These are phyloP conservation scores for Anniella stebbinsi DNA, from an alignment of 2,797 vertebrate genomes.

Conservation along the genomic window DNA sequence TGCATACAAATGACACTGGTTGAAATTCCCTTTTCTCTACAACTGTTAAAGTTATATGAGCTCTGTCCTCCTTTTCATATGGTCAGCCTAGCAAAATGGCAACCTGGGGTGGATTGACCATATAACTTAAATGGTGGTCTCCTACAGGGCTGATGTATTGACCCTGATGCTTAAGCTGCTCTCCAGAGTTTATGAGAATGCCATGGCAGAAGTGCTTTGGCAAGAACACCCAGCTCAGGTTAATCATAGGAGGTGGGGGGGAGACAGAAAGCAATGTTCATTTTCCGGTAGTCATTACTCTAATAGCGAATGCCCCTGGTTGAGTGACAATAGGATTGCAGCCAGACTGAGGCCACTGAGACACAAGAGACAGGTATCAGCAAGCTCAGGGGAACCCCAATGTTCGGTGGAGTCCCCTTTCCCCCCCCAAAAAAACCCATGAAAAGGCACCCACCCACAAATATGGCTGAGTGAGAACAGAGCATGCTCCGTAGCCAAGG, in stretches of 20 bases:
- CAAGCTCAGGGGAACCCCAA: background rate
- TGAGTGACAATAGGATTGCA: background rate
- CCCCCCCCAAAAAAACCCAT: background rate
- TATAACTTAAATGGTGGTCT: background rate
- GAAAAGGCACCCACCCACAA: no score
- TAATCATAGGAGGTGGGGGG: background rate
- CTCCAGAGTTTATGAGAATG: background rate
- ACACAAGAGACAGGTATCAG: background rate
- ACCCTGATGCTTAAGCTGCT: background rate
- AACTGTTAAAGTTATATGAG: no score
- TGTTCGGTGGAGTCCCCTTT: no score
- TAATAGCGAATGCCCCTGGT: background rate
- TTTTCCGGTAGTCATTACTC: background rate
- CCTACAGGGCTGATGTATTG: background rate
- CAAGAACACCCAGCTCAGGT: background rate
- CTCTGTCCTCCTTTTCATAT: no score
- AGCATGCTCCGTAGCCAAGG: background rate
- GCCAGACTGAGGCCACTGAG: background rate
- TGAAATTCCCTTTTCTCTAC: no score
- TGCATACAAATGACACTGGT: no score
- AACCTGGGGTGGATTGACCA: background rate
- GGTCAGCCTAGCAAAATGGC: no score
- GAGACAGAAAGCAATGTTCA: background rate
- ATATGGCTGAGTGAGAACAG: background rate
- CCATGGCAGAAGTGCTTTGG: background rate